Evolutionary conservation across 2,113 vertebrate species (phyloP), one percentile per base, ranked within the genome.

Genomic region (Fulmarus glacialis): DNA sequence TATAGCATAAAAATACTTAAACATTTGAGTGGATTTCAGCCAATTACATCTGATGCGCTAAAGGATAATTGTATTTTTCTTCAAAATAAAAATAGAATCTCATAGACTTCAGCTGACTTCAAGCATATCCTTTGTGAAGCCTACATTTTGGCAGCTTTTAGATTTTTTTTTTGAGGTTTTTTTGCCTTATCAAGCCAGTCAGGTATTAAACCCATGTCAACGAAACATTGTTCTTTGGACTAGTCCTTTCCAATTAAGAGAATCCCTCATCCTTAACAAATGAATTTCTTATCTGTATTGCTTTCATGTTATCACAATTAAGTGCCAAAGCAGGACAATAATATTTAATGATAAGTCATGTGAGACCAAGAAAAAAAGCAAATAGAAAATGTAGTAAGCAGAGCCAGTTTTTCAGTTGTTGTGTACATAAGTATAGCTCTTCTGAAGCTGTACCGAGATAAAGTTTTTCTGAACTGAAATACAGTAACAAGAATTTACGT

Each of bases 161-260:
- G 24, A 4, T 40, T 26, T 78, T 58, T 42, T 29, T 72, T 0
- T n/a, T n/a, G n/a, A n/a, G n/a, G n/a, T 17, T 43, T 78, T 74
- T 75, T 86, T 86, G 62, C 45, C 24, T 86, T 88, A 89, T 77
- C 86, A 89, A 89, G 24, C 4, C 45, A 90, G 71, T 47, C 67
- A 89, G 79, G 47, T 81, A 78, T 77, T 86, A 93, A 89, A 77
- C 16, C 4, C 9, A 27, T 12, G 24, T 62, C 38, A 93, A 89
- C 0, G 0, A 78, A 91, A 67, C 22, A n/a, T 59, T 95, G 38
- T 50, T 93, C 52, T 84, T 89, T 74, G 72, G 32, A 87, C 70
- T 78, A 52, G 47, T 94, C 14, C 52, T 82, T 95, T 97, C 87
- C 73, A 97, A 95, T 94, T 96, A 94, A 56, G 38, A 89, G 40